Evolutionary conservation across 2,113 vertebrate genomes (phyloP).

Genomic region (Raja brachyura): DNA sequence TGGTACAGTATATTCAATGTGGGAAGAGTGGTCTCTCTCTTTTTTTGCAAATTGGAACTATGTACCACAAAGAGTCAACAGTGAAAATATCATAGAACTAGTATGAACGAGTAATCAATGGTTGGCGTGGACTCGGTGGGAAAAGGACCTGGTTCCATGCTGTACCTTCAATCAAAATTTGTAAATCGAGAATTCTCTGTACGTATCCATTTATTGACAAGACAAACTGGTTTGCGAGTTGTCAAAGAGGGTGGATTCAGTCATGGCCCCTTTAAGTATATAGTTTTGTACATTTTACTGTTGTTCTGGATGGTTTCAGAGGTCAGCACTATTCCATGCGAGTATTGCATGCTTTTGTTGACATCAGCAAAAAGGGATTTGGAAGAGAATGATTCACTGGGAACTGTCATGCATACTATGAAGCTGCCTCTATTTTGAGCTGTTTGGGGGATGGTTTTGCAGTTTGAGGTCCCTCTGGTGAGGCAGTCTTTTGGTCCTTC

Average conservation of each 20-base stretch:
- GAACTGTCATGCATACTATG: background rate
- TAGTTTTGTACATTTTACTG: background rate
- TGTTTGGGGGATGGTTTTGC: background rate
- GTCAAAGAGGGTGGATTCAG: background rate
- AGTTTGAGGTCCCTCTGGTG: background rate
- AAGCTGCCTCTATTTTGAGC: background rate
- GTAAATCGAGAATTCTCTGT: background rate
- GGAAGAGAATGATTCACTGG: background rate
- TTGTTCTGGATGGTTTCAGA: background rate
- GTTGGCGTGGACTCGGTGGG: too few species aligned
- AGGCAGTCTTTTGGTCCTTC: background rate
- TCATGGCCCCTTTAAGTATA: background rate
- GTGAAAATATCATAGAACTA: too few species aligned
- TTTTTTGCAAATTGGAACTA: too few species aligned
- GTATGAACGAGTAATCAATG: too few species aligned
- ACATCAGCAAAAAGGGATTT: background rate
- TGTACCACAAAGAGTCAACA: too few species aligned
- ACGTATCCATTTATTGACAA: background rate
- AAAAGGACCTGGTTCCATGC: too few species aligned
- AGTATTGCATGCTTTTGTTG: conserved; percentile 24
- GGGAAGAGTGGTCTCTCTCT: too few species aligned
- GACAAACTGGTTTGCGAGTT: background rate
- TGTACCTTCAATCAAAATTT: too few species aligned
- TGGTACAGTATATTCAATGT: too few species aligned
- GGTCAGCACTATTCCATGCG: background rate